These are phyloP conservation scores for Actinia equina DNA, from an alignment of 64 coral and sea anemone species.

Conservation along the genomic window DNA sequence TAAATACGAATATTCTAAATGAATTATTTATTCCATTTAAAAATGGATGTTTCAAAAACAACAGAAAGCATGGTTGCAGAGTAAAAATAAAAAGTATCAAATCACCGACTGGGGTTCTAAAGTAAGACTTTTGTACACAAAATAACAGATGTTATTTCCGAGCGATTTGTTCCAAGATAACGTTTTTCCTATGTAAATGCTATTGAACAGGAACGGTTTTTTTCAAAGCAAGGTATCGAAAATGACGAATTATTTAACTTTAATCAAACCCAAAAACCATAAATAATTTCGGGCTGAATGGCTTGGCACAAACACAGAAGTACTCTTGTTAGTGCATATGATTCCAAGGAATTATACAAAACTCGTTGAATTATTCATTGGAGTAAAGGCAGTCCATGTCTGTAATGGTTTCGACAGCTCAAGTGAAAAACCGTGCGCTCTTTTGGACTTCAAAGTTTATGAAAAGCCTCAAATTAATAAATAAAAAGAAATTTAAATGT, in stretches of 20 bases:
- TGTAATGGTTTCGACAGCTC: not conserved
- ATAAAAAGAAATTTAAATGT: too few species aligned
- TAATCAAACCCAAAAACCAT: not conserved
- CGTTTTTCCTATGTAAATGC: not conserved
- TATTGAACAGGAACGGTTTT: too few species aligned
- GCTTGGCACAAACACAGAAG: not conserved
- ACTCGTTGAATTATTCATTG: not conserved
- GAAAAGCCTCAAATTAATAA: too few species aligned
- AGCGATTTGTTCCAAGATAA: not conserved
- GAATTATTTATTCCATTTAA: not conserved
- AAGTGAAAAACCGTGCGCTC: not conserved
- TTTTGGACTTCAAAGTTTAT: not conserved
- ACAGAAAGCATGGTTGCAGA: not conserved
- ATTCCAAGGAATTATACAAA: not conserved
- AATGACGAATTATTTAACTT: not conserved
- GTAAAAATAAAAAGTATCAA: not conserved
- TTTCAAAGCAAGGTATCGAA: not conserved
- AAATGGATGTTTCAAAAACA: not conserved
- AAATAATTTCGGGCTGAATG: not conserved
- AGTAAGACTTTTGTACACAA: not conserved
- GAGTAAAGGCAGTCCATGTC: not conserved
- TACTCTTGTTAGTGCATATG: not conserved
- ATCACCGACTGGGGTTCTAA: not conserved
- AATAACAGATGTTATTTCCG: not conserved
- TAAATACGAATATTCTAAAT: not conserved